Evolutionary conservation across 2,113 vertebrate species (phyloP).

Genomic region (Centropristis striata): DNA sequence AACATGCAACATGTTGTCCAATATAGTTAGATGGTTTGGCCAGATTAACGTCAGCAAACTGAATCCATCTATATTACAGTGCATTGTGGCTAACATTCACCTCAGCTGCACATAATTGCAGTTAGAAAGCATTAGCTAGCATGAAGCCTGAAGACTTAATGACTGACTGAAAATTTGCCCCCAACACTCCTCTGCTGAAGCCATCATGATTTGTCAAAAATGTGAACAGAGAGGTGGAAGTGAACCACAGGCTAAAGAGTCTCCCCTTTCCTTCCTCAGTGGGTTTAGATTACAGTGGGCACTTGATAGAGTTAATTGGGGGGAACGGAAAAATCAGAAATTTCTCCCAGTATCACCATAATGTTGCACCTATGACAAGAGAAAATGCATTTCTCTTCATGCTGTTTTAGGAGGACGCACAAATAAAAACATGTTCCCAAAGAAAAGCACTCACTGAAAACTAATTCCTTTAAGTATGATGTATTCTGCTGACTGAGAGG

Average conservation of each 20-base stretch:
- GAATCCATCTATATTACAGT: background rate
- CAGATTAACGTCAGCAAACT: background rate
- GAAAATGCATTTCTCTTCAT: background rate
- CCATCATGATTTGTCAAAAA: background rate
- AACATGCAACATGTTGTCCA: background rate
- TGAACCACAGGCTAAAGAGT: too few species aligned
- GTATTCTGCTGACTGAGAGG: constrained; percentile 68
- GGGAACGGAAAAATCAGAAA: too few species aligned
- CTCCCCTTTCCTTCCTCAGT: too few species aligned
- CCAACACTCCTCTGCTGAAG: background rate
- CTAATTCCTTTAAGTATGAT: constrained; percentile 78
- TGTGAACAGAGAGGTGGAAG: too few species aligned
- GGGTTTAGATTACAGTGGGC: background rate
- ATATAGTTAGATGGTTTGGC: background rate
- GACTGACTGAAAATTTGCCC: too few species aligned
- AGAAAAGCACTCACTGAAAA: constrained; percentile 68
- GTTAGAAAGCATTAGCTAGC: background rate
- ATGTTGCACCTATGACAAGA: background rate
- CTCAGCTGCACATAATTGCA: background rate
- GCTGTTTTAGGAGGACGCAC: constrained; percentile 17
- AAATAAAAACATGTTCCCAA: constrained; percentile 44
- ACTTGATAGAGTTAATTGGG: background rate
- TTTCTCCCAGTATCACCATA: background rate
- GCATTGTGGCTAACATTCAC: background rate
- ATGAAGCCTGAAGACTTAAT: background rate